phyloP scores from a whole-genome alignment of 2,888 invertebrate genomes.

The Ditylenchus weischeri region DNA sequence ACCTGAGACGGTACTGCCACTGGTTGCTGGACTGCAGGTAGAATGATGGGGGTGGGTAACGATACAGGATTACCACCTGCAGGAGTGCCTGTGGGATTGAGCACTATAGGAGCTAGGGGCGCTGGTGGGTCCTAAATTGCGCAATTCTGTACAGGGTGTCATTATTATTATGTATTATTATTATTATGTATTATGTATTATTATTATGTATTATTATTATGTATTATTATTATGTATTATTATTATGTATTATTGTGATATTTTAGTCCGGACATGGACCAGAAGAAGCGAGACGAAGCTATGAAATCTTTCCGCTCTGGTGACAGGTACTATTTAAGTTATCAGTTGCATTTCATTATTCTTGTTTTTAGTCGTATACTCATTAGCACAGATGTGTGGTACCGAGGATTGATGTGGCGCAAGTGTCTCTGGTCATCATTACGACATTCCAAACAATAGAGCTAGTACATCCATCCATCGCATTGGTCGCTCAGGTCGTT shows the following conservation, averaged over 20 bases:
- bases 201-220: too few relatives aligned
- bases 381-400: constrained; percentile 99
- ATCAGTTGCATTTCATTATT: neutral
- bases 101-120: neutral
- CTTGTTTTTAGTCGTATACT: constrained; percentile 68
- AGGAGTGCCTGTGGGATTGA: constrained; percentile 1
- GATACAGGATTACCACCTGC: neutral
- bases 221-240: too few relatives aligned
- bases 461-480: constrained; percentile 98
- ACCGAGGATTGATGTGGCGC: constrained; percentile 96
- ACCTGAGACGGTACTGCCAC: neutral
- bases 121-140: neutral
- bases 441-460: constrained; percentile 97
- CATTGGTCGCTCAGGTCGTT: constrained; percentile 94
- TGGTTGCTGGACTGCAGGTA: neutral
- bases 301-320: constrained; percentile 71
- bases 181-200: too few relatives aligned
- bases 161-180: too few relatives aligned
- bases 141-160: too few relatives aligned
- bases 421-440: constrained; percentile 97
- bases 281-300: constrained; percentile 94
- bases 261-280: constrained; percentile 69
- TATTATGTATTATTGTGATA: too few relatives aligned
- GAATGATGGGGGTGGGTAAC: neutral
- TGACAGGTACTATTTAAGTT: constrained; percentile 21